phyloP scores from a whole-genome alignment of 2,888 invertebrate species.

The Anoplius nigerrimus region DNA sequence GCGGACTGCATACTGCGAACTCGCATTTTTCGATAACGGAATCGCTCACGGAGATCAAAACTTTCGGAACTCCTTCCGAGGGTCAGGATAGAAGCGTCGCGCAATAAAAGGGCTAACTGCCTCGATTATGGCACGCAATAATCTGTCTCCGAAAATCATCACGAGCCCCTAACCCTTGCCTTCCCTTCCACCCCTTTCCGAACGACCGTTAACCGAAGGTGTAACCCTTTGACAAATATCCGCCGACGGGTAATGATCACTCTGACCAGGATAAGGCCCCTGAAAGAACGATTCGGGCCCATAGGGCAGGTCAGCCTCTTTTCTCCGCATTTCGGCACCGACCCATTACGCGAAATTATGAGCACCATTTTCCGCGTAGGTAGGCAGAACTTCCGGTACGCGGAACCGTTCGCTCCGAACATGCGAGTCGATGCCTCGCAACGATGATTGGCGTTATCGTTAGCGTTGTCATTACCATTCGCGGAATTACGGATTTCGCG shows the following conservation, averaged over 20 bases:
- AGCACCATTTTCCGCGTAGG: no score
- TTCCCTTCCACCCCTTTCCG: conserved; percentile 26
- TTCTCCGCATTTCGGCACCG: neutral
- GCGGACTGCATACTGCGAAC: neutral
- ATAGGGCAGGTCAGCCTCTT: neutral
- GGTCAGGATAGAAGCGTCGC: no score
- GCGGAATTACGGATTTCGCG: no score
- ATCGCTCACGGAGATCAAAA: neutral
- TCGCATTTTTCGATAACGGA: neutral
- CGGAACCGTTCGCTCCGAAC: no score
- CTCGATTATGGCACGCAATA: conserved; percentile 55
- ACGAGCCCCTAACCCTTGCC: conserved; percentile 54
- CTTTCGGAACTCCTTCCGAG: neutral
- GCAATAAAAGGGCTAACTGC: conserved; percentile 4
- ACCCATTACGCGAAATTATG: no score
- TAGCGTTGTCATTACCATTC: no score
- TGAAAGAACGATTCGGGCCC: conserved; percentile 24
- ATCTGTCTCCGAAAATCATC: conserved; percentile 38
- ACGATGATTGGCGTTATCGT: no score
- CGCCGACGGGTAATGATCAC: conserved; percentile 50
- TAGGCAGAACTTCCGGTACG: no score
- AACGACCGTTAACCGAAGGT: conserved; percentile 42
- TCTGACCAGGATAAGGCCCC: conserved; percentile 48
- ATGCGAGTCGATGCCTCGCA: no score
- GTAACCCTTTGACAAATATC: conserved; percentile 51